Evolutionary conservation across 2,113 vertebrate genomes (phyloP).

Genomic region (Gymnocephalus cernua): DNA sequence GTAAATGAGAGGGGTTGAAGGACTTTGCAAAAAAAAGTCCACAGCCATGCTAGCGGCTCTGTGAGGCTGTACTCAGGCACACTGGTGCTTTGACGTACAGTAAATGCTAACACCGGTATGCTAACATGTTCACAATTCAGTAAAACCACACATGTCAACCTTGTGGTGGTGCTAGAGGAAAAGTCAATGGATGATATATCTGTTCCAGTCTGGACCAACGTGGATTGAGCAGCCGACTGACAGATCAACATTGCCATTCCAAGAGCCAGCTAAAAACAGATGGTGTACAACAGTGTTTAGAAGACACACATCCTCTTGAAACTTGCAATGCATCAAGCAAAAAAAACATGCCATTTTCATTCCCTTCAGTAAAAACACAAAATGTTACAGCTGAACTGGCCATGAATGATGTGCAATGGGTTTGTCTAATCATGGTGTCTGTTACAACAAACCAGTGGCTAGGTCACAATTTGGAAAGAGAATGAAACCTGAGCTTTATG

Average conservation of each 20-base stretch:
- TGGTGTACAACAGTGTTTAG: background rate
- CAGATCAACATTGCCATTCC: background rate
- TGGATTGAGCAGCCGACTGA: background rate
- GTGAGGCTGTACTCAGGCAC: background rate
- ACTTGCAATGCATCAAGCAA: background rate
- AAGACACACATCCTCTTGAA: background rate
- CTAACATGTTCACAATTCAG: constrained; percentile 1
- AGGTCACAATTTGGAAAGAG: background rate
- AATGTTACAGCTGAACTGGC: background rate
- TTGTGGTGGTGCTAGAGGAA: background rate
- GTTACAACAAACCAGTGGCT: background rate
- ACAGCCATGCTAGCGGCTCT: background rate
- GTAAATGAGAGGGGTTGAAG: background rate
- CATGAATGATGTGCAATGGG: background rate
- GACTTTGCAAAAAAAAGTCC: background rate
- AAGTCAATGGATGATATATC: background rate
- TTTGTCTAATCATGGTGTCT: background rate
- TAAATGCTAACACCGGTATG: background rate
- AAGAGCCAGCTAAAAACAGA: background rate
- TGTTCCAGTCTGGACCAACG: background rate
- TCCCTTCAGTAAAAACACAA: background rate
- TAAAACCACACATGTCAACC: background rate
- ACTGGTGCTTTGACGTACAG: background rate
- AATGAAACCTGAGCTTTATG: background rate
- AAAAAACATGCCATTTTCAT: too few relatives aligned